Evolutionary conservation across 2,113 vertebrate species (phyloP), one percentile per base, ranked within the genome.

Genomic region (Zapus hudsonius): DNA sequence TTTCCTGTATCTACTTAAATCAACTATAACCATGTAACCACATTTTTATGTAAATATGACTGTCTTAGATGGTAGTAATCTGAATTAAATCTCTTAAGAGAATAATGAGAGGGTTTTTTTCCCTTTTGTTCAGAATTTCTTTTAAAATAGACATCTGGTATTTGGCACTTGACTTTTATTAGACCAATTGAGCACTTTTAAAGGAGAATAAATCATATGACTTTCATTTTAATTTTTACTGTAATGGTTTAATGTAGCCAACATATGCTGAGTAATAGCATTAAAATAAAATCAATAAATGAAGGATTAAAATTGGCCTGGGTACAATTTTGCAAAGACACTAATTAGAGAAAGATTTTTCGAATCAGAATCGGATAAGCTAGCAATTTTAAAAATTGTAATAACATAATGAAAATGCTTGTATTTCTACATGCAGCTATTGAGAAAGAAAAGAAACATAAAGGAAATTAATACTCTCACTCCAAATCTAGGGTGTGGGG

Each of bases 171-270:
- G 10, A 96, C 59, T 96, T 96, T 97, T 97, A 97, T 95, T 94
- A 95, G 93, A 86, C 85, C 59, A 23, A 95, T 92, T 94, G 91
- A 96, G 84, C 61, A 93, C 72, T 95, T 96, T 97, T 95, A 97
- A 96, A 94, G 40, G 93, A 86, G 88, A 40, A 94, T 97, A 96
- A 96, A 96, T 97, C 95, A 96, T 95, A 94, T 95, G 96, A 97
- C 82, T 97, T 97, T 97, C 96, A 96, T 97, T 97, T 96, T 96
- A 96, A 96, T 97, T 95, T 96, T 97, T 97, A 97, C 94, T 97
- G 85, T 97, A 97, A 94, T 95, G 72, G 94, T 92, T 97, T 95
- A 96, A 93, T 84, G 79, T 92, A 95, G 94, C 95, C 95, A 97
- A 95, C 95, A 96, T 96, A 97, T 95, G 96, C 95, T 88, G 92